Evolutionary conservation across 2,113 vertebrate species (phyloP), one percentile per base, ranked within the genome.

Genomic region (Loxodonta africana): DNA sequence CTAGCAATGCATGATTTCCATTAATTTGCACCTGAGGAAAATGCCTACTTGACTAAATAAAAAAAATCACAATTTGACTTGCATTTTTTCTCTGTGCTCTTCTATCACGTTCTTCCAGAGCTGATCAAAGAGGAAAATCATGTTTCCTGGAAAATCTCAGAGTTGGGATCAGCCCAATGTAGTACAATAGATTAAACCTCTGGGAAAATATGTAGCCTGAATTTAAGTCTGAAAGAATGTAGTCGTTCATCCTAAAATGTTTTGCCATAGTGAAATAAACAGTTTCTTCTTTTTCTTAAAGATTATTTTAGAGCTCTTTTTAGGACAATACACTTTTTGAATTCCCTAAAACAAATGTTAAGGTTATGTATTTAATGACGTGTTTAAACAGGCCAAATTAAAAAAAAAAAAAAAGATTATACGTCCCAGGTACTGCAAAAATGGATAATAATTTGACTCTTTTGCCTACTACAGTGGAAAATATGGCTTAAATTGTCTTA

Each of bases 11-110:
- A 96, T 97, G 94, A 97, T 96, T 97, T 98, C 96, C 92, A 96
- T 97, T 97, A 97, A 96, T 96, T 96, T 97, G 83, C 88, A 63
- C 92, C 90, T 91, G 74, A 94, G 86, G 51, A 96, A 97, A 97
- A 88, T 51, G 74, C 21, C 77, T 86, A 90, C 90, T 91, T 86
- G 69, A 92, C 90, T 96, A 83, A 94, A 87, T 88, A 73, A 88
- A 92, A 78, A 51, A 46, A 80, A 69, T 37, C 21, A 63, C 33
- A 74, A 84, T 48, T 48, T 78, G 65, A 94, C 81, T 91, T 85
- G 73, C 53, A 41, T 87, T 84, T 84, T 63, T 86, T 74, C 84
- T 88, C 44, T 93, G 25, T 95, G 44, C 30, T 93, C 44, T 41
- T 95, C 81, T 90, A 83, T 94, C 92, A 92, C 92, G 82, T 89